Evolutionary conservation across 1,140 invertebrate genomes (phyloP).

Genomic region (Ostrea denselamellosa): DNA sequence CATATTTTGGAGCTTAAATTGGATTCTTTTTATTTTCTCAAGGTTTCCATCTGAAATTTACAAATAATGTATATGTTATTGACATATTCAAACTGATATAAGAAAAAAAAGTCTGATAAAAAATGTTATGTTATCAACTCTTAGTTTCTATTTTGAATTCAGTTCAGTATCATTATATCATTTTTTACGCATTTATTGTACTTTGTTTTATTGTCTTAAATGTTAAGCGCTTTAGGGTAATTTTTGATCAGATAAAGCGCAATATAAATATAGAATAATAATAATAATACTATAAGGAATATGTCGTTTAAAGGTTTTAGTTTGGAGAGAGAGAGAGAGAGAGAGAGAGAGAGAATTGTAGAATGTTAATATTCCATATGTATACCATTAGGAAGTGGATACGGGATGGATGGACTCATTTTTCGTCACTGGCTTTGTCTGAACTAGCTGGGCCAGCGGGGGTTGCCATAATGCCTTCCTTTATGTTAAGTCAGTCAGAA

Average conservation of each 20-base stretch:
- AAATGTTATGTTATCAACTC: too few relatives aligned
- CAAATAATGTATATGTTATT: not conserved
- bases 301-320: not conserved
- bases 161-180: too few relatives aligned
- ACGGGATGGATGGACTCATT: constrained; percentile 6
- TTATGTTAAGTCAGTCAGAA: not conserved
- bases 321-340: not conserved
- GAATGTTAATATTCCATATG: not conserved
- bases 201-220: too few relatives aligned
- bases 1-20: not conserved
- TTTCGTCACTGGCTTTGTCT: constrained; percentile 13
- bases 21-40: too few relatives aligned
- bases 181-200: too few relatives aligned
- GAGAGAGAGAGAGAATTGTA: not conserved
- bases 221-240: too few relatives aligned
- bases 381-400: not conserved
- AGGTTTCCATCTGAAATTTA: not conserved
- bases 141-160: too few relatives aligned
- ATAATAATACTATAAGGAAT: not conserved
- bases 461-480: not conserved
- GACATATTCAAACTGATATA: not conserved
- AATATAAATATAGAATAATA: too few relatives aligned
- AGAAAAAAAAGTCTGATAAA: too few relatives aligned
- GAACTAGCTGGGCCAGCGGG: not conserved
- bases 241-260: too few relatives aligned